phyloP scores from a whole-genome alignment of 2,888 invertebrate species.

The Leptinotarsa juncta region DNA sequence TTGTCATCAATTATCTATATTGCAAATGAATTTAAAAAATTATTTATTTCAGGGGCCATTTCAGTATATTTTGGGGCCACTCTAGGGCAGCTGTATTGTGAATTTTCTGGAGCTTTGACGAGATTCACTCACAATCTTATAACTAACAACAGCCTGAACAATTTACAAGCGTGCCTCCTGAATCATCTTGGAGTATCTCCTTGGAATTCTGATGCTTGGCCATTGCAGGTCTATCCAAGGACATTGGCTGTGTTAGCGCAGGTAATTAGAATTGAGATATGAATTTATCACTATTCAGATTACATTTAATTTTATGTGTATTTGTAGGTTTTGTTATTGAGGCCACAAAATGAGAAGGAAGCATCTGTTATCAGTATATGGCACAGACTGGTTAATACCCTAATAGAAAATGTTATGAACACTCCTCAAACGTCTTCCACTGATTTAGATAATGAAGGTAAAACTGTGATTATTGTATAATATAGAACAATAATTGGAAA shows the following conservation, averaged over 20 bases:
- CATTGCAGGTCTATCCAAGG: conserved; percentile 81
- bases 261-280: conserved; percentile 60
- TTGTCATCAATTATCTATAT: too few species aligned
- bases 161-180: conserved; percentile 78
- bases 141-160: conserved; percentile 76
- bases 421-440: conserved; percentile 69
- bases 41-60: conserved; percentile 71
- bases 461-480: conserved; percentile 10
- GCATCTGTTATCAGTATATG: conserved; percentile 91
- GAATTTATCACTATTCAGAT: neutral
- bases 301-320: conserved; percentile 28
- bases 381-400: conserved; percentile 88
- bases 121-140: conserved; percentile 85
- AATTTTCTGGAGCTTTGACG: conserved; percentile 82
- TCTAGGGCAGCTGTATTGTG: conserved; percentile 75
- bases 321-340: conserved; percentile 76
- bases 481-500: neutral
- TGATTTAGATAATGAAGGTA: conserved; percentile 81
- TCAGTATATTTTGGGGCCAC: conserved; percentile 79
- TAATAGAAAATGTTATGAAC: conserved; percentile 86
- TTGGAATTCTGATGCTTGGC: conserved; percentile 79
- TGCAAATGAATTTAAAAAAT: neutral
- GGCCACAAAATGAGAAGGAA: conserved; percentile 88
- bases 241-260: conserved; percentile 87
- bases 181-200: conserved; percentile 82